These are phyloP conservation scores for Psilanteris sp. DNA, from an alignment of 1,140 invertebrate genomes.

Conservation along the genomic window DNA sequence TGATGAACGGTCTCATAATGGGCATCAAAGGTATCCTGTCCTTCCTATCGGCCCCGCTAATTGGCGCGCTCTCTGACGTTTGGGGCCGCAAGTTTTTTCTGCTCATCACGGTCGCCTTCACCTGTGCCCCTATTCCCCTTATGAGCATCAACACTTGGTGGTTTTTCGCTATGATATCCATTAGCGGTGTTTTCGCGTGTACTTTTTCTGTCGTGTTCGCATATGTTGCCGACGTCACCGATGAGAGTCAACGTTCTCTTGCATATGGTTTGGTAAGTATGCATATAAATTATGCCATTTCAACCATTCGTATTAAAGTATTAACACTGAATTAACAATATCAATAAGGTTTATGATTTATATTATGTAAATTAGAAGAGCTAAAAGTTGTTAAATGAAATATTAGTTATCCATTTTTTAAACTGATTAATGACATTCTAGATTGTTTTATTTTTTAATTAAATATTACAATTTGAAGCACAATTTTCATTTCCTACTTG, in stretches of 20 bases:
- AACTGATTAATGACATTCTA: no score
- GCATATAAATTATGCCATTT: no score
- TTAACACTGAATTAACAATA: no score
- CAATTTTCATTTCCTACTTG: no score
- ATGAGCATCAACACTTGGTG: conserved; percentile 99
- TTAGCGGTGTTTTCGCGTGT: conserved; percentile 98
- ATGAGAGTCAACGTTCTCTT: conserved; percentile 95
- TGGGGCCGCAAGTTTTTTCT: conserved; percentile 99
- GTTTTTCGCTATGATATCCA: conserved; percentile 99
- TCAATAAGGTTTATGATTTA: no score
- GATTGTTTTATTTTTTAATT: no score
- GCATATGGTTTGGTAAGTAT: conserved; percentile 97
- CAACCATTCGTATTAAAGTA: no score
- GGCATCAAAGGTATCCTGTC: conserved; percentile 98
- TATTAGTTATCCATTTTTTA: no score
- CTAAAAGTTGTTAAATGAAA: no score
- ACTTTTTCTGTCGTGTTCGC: conserved; percentile 99
- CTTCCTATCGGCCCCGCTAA: conserved; percentile 97
- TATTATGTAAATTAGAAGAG: no score
- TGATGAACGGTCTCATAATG: conserved; percentile 99
- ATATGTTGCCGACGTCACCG: conserved; percentile 99
- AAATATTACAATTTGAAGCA: no score
- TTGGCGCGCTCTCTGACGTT: conserved; percentile 97
- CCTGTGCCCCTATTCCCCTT: conserved; percentile 98
- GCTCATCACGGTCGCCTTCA: conserved; percentile 99